phyloP scores from a whole-genome alignment of 2,888 invertebrate species.

The Theretra japonica region DNA sequence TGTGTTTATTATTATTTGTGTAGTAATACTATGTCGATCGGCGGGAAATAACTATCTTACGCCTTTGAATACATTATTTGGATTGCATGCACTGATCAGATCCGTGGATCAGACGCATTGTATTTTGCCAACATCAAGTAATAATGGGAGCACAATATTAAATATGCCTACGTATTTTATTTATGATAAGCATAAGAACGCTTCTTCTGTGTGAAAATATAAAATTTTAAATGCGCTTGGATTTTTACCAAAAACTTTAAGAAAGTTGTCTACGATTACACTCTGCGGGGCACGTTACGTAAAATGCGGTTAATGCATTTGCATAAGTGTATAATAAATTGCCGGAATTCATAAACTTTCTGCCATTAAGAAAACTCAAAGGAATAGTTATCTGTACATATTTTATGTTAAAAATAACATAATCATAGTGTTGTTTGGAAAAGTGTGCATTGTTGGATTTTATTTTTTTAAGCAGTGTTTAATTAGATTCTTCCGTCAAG shows the following conservation, averaged over 20 bases:
- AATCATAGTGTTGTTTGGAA: neutral
- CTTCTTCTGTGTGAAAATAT: neutral
- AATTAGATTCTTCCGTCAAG: too few relatives aligned
- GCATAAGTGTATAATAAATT: constrained; percentile 25
- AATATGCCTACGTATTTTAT: neutral
- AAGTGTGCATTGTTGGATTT: neutral
- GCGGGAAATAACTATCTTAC: too few relatives aligned
- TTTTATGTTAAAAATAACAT: neutral
- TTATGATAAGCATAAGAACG: neutral
- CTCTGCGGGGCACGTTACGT: constrained; percentile 23
- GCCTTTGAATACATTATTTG: too few relatives aligned
- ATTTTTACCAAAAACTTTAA: constrained; percentile 3
- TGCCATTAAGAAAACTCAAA: constrained; percentile 5
- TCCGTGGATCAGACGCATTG: too few relatives aligned
- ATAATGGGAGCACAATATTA: too few relatives aligned
- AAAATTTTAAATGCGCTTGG: neutral
- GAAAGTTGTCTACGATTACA: constrained; percentile 19
- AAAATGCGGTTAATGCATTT: constrained; percentile 24
- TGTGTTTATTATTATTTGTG: too few relatives aligned
- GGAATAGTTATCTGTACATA: neutral
- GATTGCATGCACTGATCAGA: too few relatives aligned
- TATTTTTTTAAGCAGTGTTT: neutral
- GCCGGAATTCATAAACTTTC: constrained; percentile 23
- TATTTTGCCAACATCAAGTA: too few relatives aligned
- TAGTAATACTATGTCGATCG: too few relatives aligned